These are phyloP conservation scores for Vesta saturnalis DNA, from an alignment of 2,888 invertebrate genomes.

Conservation along the genomic window DNA sequence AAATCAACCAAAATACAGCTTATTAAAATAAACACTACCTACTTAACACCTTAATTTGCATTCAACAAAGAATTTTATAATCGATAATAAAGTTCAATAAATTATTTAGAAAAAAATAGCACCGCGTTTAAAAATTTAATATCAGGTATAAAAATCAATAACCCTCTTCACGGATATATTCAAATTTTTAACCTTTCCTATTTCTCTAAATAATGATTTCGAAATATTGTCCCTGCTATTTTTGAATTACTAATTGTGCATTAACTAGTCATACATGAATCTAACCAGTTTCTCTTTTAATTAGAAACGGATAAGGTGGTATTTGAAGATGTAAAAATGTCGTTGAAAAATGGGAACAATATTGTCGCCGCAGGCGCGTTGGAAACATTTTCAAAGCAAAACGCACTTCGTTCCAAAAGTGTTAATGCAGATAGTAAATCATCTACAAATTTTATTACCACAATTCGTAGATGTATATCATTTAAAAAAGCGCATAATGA, in stretches of 20 bases:
- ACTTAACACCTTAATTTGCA: too few species aligned
- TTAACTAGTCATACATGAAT: neutral
- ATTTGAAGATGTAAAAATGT: neutral
- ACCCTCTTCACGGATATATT: neutral
- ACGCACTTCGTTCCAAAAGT: neutral
- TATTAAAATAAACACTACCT: too few species aligned
- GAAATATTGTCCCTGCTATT: neutral
- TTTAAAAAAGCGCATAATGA: slow-evolving; percentile 5
- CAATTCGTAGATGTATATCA: slow-evolving; percentile 15
- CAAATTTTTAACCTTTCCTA: neutral
- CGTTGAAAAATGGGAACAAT: neutral
- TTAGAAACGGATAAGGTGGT: neutral
- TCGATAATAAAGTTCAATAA: neutral
- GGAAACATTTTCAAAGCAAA: neutral
- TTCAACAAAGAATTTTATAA: too few species aligned
- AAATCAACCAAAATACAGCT: too few species aligned
- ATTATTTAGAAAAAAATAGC: neutral
- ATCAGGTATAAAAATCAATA: neutral
- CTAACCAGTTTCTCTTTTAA: neutral
- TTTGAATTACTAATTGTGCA: neutral
- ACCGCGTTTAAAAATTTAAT: too few species aligned
- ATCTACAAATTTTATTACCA: slow-evolving; percentile 15
- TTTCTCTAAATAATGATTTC: neutral
- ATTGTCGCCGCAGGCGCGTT: neutral
- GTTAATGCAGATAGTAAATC: neutral